Base-by-base conservation (phyloP, 2,888 invertebrate genomes). In the Drosophila antonietae region DNA sequence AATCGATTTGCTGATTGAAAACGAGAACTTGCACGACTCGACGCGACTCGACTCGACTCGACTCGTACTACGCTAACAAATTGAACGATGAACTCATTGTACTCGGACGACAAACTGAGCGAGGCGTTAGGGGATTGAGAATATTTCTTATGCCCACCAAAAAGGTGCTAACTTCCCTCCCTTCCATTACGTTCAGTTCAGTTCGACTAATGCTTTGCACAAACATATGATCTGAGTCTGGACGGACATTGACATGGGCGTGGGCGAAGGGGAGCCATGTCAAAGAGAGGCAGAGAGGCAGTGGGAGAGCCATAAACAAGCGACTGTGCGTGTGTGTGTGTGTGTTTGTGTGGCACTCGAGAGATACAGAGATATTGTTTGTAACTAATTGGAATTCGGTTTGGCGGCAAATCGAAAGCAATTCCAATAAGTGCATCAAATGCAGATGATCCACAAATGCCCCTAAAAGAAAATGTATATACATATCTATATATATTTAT, bases 1-100 rank as follows among this genome's bases (percentile, higher is more conserved):
- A 87, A 87, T 87, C 82, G 41, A 41, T 61, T 63, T 55, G 78
- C 33, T 57, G 79, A 72, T 71, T 71, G 63, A 70, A 67, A 39
- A 60, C 44, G 47, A 64, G 46, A 68, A 75, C 76, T 72, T 68
- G 74, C 63, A 53, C 58, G 23, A 72, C 47, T n/a, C 60, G n/a
- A 28, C 66, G 52, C 59, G 20, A 74, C 46, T 23, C 60, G 23
- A 72, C 47, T 23, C 60, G 23, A 72, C 47, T 52, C 59, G 20
- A 74, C 46, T 23, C 60, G 23, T 23, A 68, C 60, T 67, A 62
- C 33, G 65, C 60, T 56, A 79, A 77, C 67, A 35, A 53, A 78
- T 69, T 64, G 61, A 74, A 64, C 71, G 88, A 83, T 87, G 83
- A 83, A 83, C 88, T 83, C 88, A 87, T 76, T 84, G 82, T 71